Conservation (phyloP, 2,113 vertebrate genomes). For the Dasypus novemcinctus region DNA sequence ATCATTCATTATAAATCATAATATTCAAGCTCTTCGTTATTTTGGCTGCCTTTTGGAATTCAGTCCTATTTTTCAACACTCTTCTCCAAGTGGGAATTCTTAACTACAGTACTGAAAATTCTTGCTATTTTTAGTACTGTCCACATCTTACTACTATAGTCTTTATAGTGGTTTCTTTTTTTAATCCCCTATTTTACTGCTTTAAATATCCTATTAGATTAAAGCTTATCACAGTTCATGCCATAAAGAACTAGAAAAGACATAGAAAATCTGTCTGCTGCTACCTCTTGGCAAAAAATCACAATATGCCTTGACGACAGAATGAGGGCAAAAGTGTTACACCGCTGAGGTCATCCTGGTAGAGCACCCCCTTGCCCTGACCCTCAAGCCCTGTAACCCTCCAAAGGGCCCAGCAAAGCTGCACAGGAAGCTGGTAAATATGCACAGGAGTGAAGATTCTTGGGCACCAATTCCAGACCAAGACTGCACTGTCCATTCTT, state of each 20-base stretch:
- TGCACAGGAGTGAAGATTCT: neutral
- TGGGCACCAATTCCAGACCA: neutral
- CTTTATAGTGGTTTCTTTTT: conserved; percentile 32
- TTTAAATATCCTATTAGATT: conserved; percentile 68
- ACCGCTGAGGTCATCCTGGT: neutral
- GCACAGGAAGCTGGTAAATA: neutral
- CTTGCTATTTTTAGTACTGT: conserved; percentile 75
- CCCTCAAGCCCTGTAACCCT: neutral
- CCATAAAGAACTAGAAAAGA: conserved; percentile 11
- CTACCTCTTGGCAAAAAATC: neutral
- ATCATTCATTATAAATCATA: conserved; percentile 55
- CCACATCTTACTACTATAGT: conserved; percentile 64
- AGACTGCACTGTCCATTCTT: neutral
- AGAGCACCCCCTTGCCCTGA: neutral
- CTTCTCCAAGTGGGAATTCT: conserved; percentile 53
- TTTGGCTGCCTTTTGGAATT: conserved; percentile 67
- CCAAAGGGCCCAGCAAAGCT: neutral
- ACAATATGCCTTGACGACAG: neutral
- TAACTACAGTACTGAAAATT: conserved; percentile 70
- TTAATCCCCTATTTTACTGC: conserved; percentile 52
- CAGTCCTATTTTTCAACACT: conserved; percentile 67
- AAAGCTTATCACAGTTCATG: conserved; percentile 30
- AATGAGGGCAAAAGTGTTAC: neutral
- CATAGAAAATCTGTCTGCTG: neutral
- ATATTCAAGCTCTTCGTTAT: conserved; percentile 63